Base-by-base conservation (phyloP, 1,140 invertebrate species). In the Zophobas atratus region DNA sequence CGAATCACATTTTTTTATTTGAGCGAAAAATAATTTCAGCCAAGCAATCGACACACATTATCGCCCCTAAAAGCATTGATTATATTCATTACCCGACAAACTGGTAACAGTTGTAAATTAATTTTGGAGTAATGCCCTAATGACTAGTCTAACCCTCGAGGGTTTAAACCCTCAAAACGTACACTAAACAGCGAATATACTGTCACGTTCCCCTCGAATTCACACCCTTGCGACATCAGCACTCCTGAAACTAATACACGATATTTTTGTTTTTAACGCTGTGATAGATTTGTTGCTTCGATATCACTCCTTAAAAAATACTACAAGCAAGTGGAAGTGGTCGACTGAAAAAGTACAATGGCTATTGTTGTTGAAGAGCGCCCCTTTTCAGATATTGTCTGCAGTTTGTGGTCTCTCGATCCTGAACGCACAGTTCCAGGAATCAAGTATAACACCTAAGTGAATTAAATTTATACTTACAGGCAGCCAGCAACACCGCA, bases 101-200 rank as follows among this genome's bases (percentile, higher is more conserved):
- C 81, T 83, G 81, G 82, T 84, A 83, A 84, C 83, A 83, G 82
- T 84, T 84, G 84, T 83, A 83, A 85, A 85, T 85, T 85, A 85
- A 85, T 84, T 85, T 84, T 81, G 77, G 80, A 83, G 84, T 85
- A 85, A 85, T 85, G 84, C 84, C 83, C 84, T 85, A 85, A 85
- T 85, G 84, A 85, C 84, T 85, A 85, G 84, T 82, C 80, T 77
- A 79, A 78, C 77, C 79, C 83, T 76, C 77, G 67, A 81, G 78
- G 84, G 81, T 79, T 39, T 63, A 80, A 81, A 82, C 74, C 80
- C 82, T 53, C 75, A 78, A 79, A 83, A 67, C 60, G 60, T 67
- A 67, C 60, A 67, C 60, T 67, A 67, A 67, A 81, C 77, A 79
- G 53, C 70, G 67, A 81, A 78, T 81, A 71, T 72, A 78, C 46